A percentile compares a stretch with the other conserved stretches of the same genome.
These are phyloP conservation scores for Felis catus DNA, from an alignment of 2,113 vertebrate species.

Conservation along the genomic window F.catus_Fca126_mat1.0 CM031414.1:130561001-130561500, in stretches of 20 bases:
- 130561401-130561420: neutral
- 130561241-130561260: neutral
- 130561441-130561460: neutral
- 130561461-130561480: neutral
- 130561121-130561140: neutral
- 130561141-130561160: neutral
- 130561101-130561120: neutral
- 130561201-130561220: accelerated
- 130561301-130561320: neutral
- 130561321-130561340: too few species aligned
- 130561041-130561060: neutral
- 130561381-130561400: neutral
- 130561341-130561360: neutral
- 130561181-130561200: neutral
- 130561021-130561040: neutral
- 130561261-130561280: neutral
- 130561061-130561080: neutral
- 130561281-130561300: neutral
- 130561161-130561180: neutral
- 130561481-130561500: neutral
- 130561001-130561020: neutral
- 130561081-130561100: neutral
- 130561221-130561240: neutral
- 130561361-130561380: neutral
- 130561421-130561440: neutral